Evolutionary conservation across 2,888 invertebrate genomes (phyloP).

Genomic region (Lamellibrachia columna): DNA sequence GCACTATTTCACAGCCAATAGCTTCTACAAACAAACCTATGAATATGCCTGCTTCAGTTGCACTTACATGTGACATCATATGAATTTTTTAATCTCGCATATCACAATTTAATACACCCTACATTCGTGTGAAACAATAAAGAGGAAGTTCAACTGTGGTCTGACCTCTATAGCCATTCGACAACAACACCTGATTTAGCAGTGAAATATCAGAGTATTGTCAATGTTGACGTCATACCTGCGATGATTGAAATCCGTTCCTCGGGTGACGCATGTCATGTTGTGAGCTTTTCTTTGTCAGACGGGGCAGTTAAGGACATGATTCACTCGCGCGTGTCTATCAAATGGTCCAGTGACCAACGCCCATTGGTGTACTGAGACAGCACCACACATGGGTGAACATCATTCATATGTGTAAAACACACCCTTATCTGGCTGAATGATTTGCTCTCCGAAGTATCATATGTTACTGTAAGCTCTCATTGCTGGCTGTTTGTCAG

Average conservation of each 20-base stretch:
- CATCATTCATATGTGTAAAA: background rate
- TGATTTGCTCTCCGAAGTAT: background rate
- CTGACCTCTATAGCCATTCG: background rate
- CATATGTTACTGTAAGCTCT: background rate
- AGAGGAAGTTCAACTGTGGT: too few species aligned
- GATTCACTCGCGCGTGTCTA: background rate
- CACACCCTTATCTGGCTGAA: background rate
- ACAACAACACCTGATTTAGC: background rate
- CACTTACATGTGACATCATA: too few species aligned
- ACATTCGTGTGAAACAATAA: too few species aligned
- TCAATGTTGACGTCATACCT: background rate
- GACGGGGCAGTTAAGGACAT: conserved; percentile 11
- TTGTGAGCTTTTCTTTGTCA: background rate
- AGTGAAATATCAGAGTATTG: background rate
- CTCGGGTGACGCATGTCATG: background rate
- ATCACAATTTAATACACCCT: too few species aligned
- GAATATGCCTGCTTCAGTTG: too few species aligned
- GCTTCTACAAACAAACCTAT: too few species aligned
- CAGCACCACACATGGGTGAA: background rate
- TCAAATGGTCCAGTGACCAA: background rate
- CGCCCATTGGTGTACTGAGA: background rate
- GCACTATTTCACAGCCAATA: too few species aligned
- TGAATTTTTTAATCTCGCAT: too few species aligned
- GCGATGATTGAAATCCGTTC: background rate
- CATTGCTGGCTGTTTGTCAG: background rate